Base-by-base conservation (phyloP, 2,113 vertebrate genomes). In the Rhegmatorhina hoffmannsi region DNA sequence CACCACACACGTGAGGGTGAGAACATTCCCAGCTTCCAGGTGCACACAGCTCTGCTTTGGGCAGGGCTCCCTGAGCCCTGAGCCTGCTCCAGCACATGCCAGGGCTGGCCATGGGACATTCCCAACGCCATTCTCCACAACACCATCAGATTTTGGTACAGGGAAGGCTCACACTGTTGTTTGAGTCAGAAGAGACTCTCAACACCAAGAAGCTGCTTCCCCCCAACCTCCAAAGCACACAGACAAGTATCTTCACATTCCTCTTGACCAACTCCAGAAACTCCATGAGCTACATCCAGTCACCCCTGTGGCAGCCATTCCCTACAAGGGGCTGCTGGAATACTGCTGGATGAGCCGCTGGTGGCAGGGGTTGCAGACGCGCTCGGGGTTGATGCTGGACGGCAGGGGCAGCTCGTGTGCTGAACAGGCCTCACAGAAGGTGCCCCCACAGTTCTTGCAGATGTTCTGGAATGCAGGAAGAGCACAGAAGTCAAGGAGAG, bases 341-440 rank as follows among this genome's bases (percentile, higher is more conserved):
- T 99, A 99, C 28, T 99, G 98, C 77, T 98, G 98, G 38, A 99
- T 98, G 40, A 99, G 92, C 67, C 19, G 96, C 16, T 97, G 16
- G 81, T 98, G 98, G 92, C 99, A 99, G 62, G 95, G 46, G 7
- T 97, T 95, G 78, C 99, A 99, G 43, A 99, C 99, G 0, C 86
- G 95, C 96, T 99, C 98, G 0, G 99, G 99, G 77, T 98, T 97
- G 73, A 99, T 99, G 79, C 98, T 99, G 23, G 99, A 99, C 0
- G 99, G 99, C 13, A 99, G 97, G 6, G 99, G 99, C 92, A 99
- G 97, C 97, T 99, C 98, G 0, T 99, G 98, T 12, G 92, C 95
- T 1, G 98, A 98, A 21, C 99, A 99, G 90, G 95, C 94, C 66
- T 98, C 95, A 24, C 99, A 99, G 98, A 99, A 99, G 46, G 96